phyloP scores from a whole-genome alignment of 2,888 invertebrate species.

The Heterodera filipjevi region DNA sequence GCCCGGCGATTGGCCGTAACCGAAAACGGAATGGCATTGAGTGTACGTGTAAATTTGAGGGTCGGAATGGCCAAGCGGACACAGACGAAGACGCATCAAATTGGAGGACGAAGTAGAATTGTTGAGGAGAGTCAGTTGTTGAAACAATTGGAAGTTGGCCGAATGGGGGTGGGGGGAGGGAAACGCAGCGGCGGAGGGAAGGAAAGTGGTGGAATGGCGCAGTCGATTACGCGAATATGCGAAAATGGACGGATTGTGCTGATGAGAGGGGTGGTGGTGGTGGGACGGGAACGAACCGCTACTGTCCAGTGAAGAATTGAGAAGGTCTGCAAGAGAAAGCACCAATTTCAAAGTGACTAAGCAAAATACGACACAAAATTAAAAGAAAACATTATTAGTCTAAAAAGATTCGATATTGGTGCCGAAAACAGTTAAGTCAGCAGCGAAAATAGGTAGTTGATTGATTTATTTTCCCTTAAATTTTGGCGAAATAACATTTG shows the following conservation, averaged over 20 bases:
- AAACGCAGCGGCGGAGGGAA: background rate
- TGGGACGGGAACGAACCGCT: slow-evolving; percentile 24
- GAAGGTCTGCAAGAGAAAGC: slow-evolving; percentile 30
- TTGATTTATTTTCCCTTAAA: too few relatives aligned
- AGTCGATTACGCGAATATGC: slow-evolving; percentile 13
- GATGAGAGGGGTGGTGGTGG: slow-evolving; percentile 1
- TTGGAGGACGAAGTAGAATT: slow-evolving; percentile 20
- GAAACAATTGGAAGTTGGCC: slow-evolving; percentile 22
- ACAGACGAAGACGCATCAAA: slow-evolving; percentile 26
- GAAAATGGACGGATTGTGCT: background rate
- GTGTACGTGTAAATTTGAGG: slow-evolving; percentile 55
- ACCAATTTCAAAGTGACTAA: background rate
- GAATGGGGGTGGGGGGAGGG: background rate
- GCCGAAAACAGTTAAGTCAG: too few relatives aligned
- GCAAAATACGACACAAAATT: background rate
- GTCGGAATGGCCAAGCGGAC: slow-evolving; percentile 63
- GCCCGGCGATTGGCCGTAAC: slow-evolving; percentile 21
- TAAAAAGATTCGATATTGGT: too few relatives aligned
- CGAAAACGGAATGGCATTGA: slow-evolving; percentile 1
- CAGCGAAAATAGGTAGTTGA: too few relatives aligned
- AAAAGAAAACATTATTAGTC: too few relatives aligned
- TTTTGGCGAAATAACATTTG: too few relatives aligned
- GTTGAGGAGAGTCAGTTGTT: slow-evolving; percentile 16
- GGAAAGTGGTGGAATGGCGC: background rate
- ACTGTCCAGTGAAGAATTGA: slow-evolving; percentile 36